These are phyloP conservation scores for Macrotus californicus DNA, from an alignment of 2,113 vertebrate genomes.

Conservation along the genomic window DNA sequence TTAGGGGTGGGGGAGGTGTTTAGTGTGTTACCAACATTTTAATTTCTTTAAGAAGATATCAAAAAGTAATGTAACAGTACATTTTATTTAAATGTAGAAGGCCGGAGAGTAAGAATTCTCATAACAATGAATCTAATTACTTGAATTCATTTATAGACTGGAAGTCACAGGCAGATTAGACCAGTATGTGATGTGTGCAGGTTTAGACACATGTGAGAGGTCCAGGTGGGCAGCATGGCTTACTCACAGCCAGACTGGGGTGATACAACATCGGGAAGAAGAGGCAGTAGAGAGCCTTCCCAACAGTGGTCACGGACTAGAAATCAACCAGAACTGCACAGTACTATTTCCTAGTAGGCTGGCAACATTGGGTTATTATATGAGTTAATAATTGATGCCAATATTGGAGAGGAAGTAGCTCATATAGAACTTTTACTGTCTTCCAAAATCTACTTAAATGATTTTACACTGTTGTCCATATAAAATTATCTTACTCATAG, in stretches of 20 bases:
- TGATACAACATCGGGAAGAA: neutral
- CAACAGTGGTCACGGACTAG: neutral
- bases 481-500: neutral
- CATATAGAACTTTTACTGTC: neutral
- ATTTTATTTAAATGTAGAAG: neutral
- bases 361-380: neutral
- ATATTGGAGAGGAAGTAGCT: neutral
- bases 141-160: neutral
- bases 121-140: neutral
- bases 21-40: neutral
- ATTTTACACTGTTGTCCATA: neutral
- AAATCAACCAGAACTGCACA: neutral
- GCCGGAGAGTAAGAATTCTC: neutral
- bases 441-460: conserved; percentile 4
- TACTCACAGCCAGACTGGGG: neutral
- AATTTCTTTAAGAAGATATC: neutral
- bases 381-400: neutral
- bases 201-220: neutral
- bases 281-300: neutral
- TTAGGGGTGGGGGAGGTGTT: neutral
- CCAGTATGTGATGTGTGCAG: neutral
- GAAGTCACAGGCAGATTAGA: neutral
- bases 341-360: neutral
- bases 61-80: neutral
- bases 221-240: neutral